A percentile compares a stretch with the other conserved stretches of the same genome.
These are phyloP conservation scores for Heterodera schachtii DNA, from an alignment of 1,140 invertebrate genomes.

Conservation along the genomic window DNA sequence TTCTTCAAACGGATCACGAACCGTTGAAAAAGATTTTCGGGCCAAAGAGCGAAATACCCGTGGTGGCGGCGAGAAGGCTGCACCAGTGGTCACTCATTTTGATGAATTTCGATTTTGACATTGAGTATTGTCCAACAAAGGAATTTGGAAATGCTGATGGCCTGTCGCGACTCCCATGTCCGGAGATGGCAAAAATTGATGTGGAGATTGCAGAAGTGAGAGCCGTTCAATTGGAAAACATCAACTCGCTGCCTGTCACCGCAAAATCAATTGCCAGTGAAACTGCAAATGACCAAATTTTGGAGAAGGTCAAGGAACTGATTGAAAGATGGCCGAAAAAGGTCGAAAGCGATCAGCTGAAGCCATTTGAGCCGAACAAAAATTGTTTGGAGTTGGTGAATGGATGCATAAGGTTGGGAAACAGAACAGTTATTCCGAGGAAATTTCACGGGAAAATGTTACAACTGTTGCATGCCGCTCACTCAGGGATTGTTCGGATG, in stretches of 20 bases:
- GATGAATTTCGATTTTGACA: conserved; percentile 17
- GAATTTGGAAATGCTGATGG: conserved; percentile 29
- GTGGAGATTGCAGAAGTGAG: conserved; percentile 29
- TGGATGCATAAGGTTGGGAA: not conserved
- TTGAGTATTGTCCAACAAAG: conserved; percentile 13
- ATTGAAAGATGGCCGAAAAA: conserved; percentile 42
- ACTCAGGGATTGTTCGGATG: conserved; percentile 20
- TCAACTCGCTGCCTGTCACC: conserved; percentile 6
- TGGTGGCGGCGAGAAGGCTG: conserved; percentile 56
- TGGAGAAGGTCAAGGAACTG: not conserved
- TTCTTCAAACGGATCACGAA: conserved; percentile 49
- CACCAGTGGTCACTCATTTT: conserved; percentile 51
- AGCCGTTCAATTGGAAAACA: not conserved
- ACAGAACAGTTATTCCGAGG: not conserved
- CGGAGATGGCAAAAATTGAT: conserved; percentile 42
- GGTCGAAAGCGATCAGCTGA: conserved; percentile 35
- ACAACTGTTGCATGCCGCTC: not conserved
- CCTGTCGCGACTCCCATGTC: conserved; percentile 33
- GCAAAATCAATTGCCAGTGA: not conserved
- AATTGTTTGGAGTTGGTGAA: not conserved
- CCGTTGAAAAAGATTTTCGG: conserved; percentile 66
- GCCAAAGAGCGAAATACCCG: conserved; percentile 61
- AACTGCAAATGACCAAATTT: conserved; percentile 3
- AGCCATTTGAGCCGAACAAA: not conserved
- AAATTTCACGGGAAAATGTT: not conserved